Evolutionary conservation across 2,113 vertebrate genomes (phyloP), one percentile per base, ranked within the genome.

Genomic region (Paratilapia polleni): DNA sequence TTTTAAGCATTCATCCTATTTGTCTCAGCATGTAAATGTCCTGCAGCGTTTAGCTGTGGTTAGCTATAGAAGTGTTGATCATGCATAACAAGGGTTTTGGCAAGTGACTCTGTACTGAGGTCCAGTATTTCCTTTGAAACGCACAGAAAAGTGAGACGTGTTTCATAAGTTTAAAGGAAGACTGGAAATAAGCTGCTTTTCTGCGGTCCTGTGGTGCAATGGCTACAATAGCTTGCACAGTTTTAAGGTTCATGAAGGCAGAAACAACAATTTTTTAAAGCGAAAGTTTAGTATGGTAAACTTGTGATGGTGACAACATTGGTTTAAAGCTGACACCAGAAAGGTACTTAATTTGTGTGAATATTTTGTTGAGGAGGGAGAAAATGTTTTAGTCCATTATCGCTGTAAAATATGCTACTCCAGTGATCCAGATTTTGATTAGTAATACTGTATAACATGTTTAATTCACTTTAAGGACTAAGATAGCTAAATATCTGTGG

Each of bases 61-160:
- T 20, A 70, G 64, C 9, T 24, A 20, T 43, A 79, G 26, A 77
- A 4, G 43, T 36, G 15, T 20, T 41, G 47, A 12, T 63, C 31
- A 1, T 57, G 13, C n/a, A 17, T 8, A 0, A 34, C 28, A 52
- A 87, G 54, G 12, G 8, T 8, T 85, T 87, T 75, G 56, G 43
- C 28, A 64, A 22, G 14, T 38, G 1, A 10, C 41, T 59, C 36
- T 28, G 17, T 74, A 9, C 64, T 49, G 31, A 59, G 38, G 77
- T 74, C 70, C 66, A 77, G 82, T 82, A 14, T 61, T 31, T 81
- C 17, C 28, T 60, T 74, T 87, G 15, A 77, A 60, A 43, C 47
- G 54, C 36, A 82, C 12, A 64, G 26, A 63, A 66, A 77, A 8
- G 12, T 54, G 38, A 66, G 57, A 61, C 17, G 49, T 57, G 9